Conservation (phyloP, 2,888 invertebrate species). For the Athalia rosae region DNA sequence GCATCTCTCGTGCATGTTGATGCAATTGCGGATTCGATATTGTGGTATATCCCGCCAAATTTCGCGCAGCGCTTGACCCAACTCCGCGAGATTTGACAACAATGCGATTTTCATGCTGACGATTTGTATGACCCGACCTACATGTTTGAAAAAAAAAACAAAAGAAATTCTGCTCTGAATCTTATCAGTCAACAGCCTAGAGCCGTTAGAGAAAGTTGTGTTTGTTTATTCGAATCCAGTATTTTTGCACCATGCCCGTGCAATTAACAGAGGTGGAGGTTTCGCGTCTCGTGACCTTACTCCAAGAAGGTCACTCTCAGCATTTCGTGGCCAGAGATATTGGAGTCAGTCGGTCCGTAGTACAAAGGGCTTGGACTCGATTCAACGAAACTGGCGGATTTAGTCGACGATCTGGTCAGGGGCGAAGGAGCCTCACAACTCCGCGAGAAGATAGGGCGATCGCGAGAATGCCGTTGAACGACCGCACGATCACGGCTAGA, state of each 20-base stretch:
- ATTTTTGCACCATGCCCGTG: constrained; percentile 3
- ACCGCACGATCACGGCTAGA: constrained; percentile 10
- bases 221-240: too few relatives aligned
- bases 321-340: neutral
- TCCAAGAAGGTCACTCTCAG: constrained; percentile 3
- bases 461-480: neutral
- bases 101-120: too few relatives aligned
- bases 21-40: too few relatives aligned
- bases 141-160: too few relatives aligned
- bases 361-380: neutral
- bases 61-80: too few relatives aligned
- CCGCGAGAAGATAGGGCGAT: constrained; percentile 21
- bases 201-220: too few relatives aligned
- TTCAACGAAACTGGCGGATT: neutral
- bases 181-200: too few relatives aligned
- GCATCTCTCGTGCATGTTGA: too few relatives aligned
- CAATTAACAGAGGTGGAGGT: constrained; percentile 6
- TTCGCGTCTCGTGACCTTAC: neutral
- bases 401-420: constrained; percentile 12
- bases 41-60: too few relatives aligned
- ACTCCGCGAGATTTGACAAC: too few relatives aligned
- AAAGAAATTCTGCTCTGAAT: too few relatives aligned
- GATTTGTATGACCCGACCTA: too few relatives aligned
- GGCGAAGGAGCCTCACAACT: constrained; percentile 25
- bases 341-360: constrained; percentile 4